Evolutionary conservation across 1,140 invertebrate species (phyloP).

Genomic region (Magallana ariakensis): DNA sequence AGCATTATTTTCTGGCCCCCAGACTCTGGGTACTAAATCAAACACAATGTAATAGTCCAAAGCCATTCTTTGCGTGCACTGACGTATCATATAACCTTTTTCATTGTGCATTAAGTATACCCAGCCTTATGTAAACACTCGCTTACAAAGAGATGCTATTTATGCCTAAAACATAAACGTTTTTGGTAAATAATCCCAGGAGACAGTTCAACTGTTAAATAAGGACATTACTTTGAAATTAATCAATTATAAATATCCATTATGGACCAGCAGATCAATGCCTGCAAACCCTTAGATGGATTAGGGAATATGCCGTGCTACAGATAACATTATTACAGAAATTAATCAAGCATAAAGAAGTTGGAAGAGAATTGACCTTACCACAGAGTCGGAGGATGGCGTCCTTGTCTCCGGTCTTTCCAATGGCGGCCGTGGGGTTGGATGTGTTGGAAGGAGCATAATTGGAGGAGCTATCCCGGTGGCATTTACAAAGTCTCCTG

Average conservation of each 20-base stretch:
- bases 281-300: background rate
- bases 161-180: background rate
- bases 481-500: slow-evolving; percentile 55
- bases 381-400: slow-evolving; percentile 57
- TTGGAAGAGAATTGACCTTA: slow-evolving; percentile 42
- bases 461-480: slow-evolving; percentile 41
- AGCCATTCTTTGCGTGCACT: background rate
- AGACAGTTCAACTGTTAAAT: slow-evolving; percentile 31
- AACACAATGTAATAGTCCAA: too few relatives aligned
- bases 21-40: too few relatives aligned
- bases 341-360: slow-evolving; percentile 6
- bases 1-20: too few relatives aligned
- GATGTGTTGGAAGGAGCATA: slow-evolving; percentile 27
- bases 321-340: slow-evolving; percentile 23
- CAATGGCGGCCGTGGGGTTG: slow-evolving; percentile 11
- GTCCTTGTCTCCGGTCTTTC: slow-evolving; percentile 39
- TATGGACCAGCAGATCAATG: slow-evolving; percentile 16
- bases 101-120: too few relatives aligned
- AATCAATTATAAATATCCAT: slow-evolving; percentile 33
- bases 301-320: background rate
- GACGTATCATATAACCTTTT: background rate
- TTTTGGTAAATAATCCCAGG: background rate
- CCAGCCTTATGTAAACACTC: too few relatives aligned
- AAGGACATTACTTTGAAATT: slow-evolving; percentile 29
- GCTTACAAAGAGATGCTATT: too few relatives aligned